phyloP scores from a whole-genome alignment of 2,888 invertebrate genomes.

The Mylabris sibirica region DNA sequence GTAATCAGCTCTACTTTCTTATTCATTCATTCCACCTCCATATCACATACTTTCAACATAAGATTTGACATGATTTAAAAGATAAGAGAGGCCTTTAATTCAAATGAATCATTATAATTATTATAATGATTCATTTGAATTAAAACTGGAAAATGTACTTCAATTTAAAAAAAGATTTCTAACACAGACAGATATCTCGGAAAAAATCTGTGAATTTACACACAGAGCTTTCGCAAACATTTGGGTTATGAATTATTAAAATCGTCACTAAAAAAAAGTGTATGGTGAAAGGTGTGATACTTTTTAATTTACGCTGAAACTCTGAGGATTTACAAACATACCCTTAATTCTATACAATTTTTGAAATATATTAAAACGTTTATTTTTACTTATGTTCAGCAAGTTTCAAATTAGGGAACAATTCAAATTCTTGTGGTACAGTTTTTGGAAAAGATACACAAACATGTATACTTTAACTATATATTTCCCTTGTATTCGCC shows the following conservation, averaged over 20 bases:
- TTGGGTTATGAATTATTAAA: conserved; percentile 5
- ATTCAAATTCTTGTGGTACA: conserved; percentile 32
- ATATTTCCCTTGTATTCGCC: conserved; percentile 19
- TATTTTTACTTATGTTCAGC: not conserved
- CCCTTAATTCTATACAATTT: not conserved
- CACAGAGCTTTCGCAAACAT: not conserved
- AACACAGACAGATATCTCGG: not conserved
- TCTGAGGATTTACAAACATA: not conserved
- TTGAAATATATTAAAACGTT: not conserved
- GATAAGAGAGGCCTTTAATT: not conserved
- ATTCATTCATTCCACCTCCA: not conserved
- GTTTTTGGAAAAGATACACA: conserved; percentile 15
- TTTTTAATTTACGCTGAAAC: not conserved
- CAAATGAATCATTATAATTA: no score
- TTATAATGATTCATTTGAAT: not conserved
- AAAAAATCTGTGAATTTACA: not conserved
- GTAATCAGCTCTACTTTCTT: no score
- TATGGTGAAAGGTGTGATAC: not conserved
- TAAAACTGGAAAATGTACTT: not conserved
- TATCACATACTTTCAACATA: not conserved
- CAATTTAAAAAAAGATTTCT: conserved; percentile 20
- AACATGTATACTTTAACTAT: conserved; percentile 26
- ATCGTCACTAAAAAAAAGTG: not conserved
- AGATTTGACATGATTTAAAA: not conserved
- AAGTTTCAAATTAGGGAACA: conserved; percentile 26